Evolutionary conservation across 2,113 vertebrate species (phyloP).

Genomic region (Tetraodon nigroviridis): DNA sequence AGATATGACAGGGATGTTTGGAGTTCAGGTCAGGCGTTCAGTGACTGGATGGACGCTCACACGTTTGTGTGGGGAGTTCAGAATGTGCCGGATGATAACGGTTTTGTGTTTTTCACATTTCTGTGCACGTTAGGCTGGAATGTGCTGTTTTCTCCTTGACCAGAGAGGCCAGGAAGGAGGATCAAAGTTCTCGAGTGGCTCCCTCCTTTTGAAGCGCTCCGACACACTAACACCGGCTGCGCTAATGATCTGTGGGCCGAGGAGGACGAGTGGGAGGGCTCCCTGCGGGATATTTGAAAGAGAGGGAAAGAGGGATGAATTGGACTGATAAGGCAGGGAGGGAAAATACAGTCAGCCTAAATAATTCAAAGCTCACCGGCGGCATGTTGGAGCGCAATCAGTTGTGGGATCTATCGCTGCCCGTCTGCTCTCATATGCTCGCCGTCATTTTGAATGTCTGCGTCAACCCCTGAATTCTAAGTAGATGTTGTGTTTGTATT

Average conservation of each 20-base stretch:
- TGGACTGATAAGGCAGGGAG: slow-evolving; percentile 40
- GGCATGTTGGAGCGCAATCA: slow-evolving; percentile 38
- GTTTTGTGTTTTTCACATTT: slow-evolving; percentile 36
- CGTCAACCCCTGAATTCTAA: slow-evolving; percentile 57
- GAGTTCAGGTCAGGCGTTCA: neutral
- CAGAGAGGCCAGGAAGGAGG: slow-evolving; percentile 51
- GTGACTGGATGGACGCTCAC: neutral
- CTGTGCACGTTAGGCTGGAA: slow-evolving; percentile 34
- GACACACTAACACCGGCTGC: slow-evolving; percentile 46
- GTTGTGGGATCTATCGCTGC: slow-evolving; percentile 20
- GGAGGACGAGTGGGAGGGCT: slow-evolving; percentile 46
- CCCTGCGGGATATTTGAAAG: slow-evolving; percentile 49
- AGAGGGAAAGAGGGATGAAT: slow-evolving; percentile 43
- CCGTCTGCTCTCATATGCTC: slow-evolving; percentile 5
- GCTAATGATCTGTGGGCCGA: slow-evolving; percentile 66
- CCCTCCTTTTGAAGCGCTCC: slow-evolving; percentile 64
- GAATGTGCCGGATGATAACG: slow-evolving; percentile 30
- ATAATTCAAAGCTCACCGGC: slow-evolving; percentile 62
- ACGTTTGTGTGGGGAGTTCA: slow-evolving; percentile 3
- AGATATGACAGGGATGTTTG: slow-evolving; percentile 1
- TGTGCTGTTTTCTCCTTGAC: slow-evolving; percentile 54
- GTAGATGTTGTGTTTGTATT: slow-evolving; percentile 15
- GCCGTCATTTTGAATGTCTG: slow-evolving; percentile 37
- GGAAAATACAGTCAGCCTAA: slow-evolving; percentile 50
- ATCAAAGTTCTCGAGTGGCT: slow-evolving; percentile 62